Evolutionary conservation across 1,140 invertebrate genomes (phyloP).

Genomic region (Ditylenchus dipsaci): DNA sequence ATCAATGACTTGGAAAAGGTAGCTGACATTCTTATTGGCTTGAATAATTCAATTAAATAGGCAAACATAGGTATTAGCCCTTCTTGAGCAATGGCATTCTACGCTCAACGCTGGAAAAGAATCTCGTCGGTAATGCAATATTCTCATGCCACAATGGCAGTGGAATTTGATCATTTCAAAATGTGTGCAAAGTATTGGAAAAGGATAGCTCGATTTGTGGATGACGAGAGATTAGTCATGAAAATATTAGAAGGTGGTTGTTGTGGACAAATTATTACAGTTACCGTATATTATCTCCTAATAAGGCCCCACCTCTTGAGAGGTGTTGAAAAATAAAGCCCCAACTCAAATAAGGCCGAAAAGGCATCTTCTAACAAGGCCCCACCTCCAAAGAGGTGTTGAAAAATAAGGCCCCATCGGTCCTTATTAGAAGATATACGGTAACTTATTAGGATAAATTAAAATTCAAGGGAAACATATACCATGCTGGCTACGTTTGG

Average conservation of each 20-base stretch:
- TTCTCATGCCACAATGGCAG: conserved; percentile 29
- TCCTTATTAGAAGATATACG: too few species aligned
- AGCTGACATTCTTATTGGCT: too few species aligned
- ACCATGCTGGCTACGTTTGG: conserved; percentile 26
- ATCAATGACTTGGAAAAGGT: conserved; percentile 17
- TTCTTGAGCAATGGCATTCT: conserved; percentile 34
- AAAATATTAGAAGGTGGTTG: conserved; percentile 35
- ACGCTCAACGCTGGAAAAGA: conserved; percentile 29
- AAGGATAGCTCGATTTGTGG: conserved; percentile 30
- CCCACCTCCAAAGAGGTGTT: too few species aligned
- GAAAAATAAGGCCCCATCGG: too few species aligned
- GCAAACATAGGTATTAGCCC: too few species aligned
- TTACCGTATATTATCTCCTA: too few species aligned
- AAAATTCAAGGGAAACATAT: conserved; percentile 28
- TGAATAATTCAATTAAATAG: too few species aligned
- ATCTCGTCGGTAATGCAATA: conserved; percentile 29
- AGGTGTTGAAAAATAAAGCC: too few species aligned
- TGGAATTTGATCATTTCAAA: conserved; percentile 35
- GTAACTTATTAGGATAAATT: background rate
- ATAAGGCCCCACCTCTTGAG: too few species aligned
- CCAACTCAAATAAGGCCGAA: too few species aligned
- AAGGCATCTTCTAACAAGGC: too few species aligned
- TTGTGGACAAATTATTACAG: background rate
- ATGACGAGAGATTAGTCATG: conserved; percentile 32
- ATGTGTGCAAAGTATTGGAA: conserved; percentile 32